Evolutionary conservation across 2,797 vertebrate genomes (phyloP).

Genomic region (Chiroxiphia lanceolata): DNA sequence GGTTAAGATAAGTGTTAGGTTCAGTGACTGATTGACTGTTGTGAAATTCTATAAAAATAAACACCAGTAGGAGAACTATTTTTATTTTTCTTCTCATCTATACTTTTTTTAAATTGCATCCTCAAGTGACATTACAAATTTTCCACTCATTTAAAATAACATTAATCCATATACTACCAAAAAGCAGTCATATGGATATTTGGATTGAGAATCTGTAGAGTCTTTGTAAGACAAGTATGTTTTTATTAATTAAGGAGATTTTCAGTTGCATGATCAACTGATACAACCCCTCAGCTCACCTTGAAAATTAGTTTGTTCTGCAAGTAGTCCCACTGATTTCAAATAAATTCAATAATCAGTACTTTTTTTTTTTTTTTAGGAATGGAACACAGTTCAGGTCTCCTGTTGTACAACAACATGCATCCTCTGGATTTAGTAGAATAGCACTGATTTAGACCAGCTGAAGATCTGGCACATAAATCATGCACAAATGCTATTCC

Average conservation of each 20-base stretch:
- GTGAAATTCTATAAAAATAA: not conserved
- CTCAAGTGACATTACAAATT: not conserved
- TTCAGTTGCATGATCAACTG: not conserved
- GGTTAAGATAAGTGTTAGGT: not conserved
- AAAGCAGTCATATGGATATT: not conserved
- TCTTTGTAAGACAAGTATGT: not conserved
- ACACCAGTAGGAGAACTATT: fast-evolving
- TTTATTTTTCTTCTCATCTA: not conserved
- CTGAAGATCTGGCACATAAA: not conserved
- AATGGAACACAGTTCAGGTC: not conserved
- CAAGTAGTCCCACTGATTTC: not conserved
- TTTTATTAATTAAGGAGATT: not conserved
- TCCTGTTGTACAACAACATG: not conserved
- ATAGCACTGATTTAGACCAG: not conserved
- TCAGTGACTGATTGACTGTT: not conserved
- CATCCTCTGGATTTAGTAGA: not conserved
- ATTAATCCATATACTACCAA: not conserved
- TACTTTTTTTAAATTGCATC: not conserved
- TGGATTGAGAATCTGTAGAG: not conserved
- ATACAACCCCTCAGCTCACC: not conserved
- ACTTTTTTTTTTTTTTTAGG: not conserved
- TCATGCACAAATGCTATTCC: not conserved
- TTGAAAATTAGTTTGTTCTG: not conserved
- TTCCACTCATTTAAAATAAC: not conserved
- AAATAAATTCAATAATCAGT: not conserved